A percentile compares a stretch with the other conserved stretches of the same genome.
Evolutionary conservation across 2,113 vertebrate genomes (phyloP).

Genomic region (Meles meles): DNA sequence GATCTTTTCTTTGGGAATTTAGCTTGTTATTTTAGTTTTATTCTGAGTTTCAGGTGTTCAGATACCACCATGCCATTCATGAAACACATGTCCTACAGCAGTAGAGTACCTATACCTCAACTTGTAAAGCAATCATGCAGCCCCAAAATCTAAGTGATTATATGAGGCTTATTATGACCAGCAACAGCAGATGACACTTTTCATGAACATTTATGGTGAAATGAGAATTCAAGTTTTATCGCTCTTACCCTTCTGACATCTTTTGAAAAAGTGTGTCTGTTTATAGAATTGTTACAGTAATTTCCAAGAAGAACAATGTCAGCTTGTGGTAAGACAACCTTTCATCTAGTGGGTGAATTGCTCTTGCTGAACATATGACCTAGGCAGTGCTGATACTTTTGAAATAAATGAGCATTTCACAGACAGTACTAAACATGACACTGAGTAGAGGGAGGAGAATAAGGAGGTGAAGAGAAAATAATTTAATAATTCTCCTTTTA

Average conservation of each 20-base stretch:
- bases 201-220: neutral
- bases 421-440: neutral
- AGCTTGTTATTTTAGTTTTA: neutral
- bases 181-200: neutral
- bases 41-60: neutral
- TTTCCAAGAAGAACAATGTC: conserved; percentile 40
- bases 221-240: neutral
- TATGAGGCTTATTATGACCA: neutral
- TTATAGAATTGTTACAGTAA: neutral
- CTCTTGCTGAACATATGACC: neutral
- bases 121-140: neutral
- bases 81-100: neutral
- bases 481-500: conserved; percentile 16
- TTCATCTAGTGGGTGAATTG: neutral
- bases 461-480: neutral
- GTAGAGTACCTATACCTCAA: neutral
- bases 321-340: neutral
- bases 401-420: neutral
- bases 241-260: neutral
- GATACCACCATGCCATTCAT: neutral
- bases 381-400: neutral
- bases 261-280: neutral
- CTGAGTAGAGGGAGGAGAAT: neutral
- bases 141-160: neutral
- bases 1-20: neutral